phyloP scores from a whole-genome alignment of 2,888 invertebrate genomes.

The Dinocampus coccinellae region DNA sequence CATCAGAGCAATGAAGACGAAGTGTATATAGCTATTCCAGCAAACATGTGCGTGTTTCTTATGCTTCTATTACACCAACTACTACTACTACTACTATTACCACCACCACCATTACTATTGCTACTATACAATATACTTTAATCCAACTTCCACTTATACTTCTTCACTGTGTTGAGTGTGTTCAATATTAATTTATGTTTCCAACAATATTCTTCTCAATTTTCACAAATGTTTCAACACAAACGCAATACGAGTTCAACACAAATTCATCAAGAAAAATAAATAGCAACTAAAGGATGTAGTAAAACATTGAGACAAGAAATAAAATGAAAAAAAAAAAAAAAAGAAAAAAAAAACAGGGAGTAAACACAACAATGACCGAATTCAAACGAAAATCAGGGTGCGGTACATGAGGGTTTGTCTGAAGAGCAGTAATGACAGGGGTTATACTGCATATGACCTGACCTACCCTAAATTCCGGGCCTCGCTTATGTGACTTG shows the following conservation, averaged over 20 bases:
- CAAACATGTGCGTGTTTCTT: neutral
- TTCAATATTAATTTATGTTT: neutral
- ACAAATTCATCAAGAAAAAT: too few relatives aligned
- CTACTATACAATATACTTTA: neutral
- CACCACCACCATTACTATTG: neutral
- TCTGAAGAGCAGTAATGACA: slow-evolving; percentile 10
- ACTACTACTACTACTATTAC: neutral
- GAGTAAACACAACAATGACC: slow-evolving; percentile 11
- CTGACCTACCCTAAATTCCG: slow-evolving; percentile 63
- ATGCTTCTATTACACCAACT: neutral
- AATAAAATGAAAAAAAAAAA: too few relatives aligned
- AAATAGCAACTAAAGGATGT: too few relatives aligned
- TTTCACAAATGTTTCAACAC: too few relatives aligned
- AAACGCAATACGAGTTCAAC: too few relatives aligned
- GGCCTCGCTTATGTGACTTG: slow-evolving; percentile 41
- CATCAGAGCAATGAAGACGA: slow-evolving; percentile 14
- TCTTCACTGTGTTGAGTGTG: neutral
- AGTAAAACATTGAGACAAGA: neutral
- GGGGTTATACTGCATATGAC: slow-evolving; percentile 24
- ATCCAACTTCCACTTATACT: neutral
- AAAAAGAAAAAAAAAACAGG: neutral
- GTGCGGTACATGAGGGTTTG: neutral
- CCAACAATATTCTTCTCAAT: neutral
- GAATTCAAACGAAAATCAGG: slow-evolving; percentile 27
- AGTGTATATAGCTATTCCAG: slow-evolving; percentile 14